These are phyloP conservation scores for Melanotaenia trifasciata DNA, from an alignment of 2,797 vertebrate species.

Conservation along the genomic window DNA sequence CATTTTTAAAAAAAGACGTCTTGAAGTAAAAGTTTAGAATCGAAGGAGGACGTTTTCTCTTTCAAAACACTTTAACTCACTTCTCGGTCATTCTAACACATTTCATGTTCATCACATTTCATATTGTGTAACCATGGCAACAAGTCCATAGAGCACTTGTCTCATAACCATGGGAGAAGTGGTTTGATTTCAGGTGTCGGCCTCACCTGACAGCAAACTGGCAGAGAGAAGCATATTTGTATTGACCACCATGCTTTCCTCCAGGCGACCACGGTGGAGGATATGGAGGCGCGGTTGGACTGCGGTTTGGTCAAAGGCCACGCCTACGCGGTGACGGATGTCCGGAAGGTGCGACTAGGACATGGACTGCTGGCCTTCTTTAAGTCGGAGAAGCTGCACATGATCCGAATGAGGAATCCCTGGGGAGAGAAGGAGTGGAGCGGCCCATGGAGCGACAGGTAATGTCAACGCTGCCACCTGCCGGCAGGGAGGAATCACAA, in stretches of 20 bases:
- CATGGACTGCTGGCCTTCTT: conserved; percentile 93
- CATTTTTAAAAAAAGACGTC: no score
- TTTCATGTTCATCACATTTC: no score
- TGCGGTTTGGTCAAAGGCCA: conserved; percentile 98
- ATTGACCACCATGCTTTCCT: background rate
- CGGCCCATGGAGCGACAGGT: conserved; percentile 98
- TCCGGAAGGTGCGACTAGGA: conserved; percentile 92
- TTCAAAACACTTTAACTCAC: no score
- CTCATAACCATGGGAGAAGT: no score
- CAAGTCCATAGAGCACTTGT: no score
- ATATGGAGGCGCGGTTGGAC: conserved; percentile 94
- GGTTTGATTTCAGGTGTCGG: no score
- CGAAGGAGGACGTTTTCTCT: no score
- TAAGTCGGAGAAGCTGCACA: conserved; percentile 94
- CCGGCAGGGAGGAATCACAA: conserved; percentile 1
- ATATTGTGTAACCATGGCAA: no score
- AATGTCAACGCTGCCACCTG: conserved; percentile 20
- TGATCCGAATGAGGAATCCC: conserved; percentile 98
- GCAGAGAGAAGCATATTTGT: background rate
- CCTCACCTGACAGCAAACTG: no score
- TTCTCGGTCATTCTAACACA: no score
- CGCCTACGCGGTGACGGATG: conserved; percentile 93
- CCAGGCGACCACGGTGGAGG: conserved; percentile 89
- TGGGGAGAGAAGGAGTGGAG: conserved; percentile 98
- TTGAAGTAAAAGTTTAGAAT: no score